Evolutionary conservation across 1,140 invertebrate species (phyloP), one percentile per base, ranked within the genome.

Genomic region (Formica exsecta): DNA sequence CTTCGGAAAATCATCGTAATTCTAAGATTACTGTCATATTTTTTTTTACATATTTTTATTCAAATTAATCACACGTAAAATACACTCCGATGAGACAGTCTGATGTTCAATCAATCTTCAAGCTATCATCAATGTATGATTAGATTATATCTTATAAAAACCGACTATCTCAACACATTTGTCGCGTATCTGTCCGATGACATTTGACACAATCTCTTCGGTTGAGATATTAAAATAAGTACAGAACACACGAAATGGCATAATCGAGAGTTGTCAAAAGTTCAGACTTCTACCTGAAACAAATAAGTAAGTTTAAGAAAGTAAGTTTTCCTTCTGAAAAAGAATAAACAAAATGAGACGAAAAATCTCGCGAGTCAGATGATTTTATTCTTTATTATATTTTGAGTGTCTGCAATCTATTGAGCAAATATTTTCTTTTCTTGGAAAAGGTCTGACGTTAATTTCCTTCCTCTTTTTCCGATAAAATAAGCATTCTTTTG

Each of bases 251-350:
- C 51, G 16, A 8, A 25, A 54, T 32, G 36, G 22, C 36, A 73
- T 59, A 74, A 83, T 74, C 6, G 29, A 61, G 19, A 57, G n/a
- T 13, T 32, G 19, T 74, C 19, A 25, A 79, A 68, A 71, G 48
- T 80, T 80, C 25, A 57, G 5, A 74, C 16, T 59, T 57, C 48
- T 44, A 85, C 65, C 88, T 89, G 87, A 65, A 89, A 89, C 87
- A 86, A 48, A 48, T 29, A 54, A 80, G 54, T 36, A 48, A 25
- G 2, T 36, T 81, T 22, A 36, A 62, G 71, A 64, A 73, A 44
- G 36, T 65, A 22, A 38, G 32, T 54, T 57, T 57, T 29, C 9
- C 13, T 44, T 70, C 1, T 13, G 8, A 38, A 8, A 29, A 68
- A 54, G n/a, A 68, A 79, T 22, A 11, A 25, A 3, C 22, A 57